phyloP scores from a whole-genome alignment of 2,888 invertebrate species.

The Argynnis bischoffii region DNA sequence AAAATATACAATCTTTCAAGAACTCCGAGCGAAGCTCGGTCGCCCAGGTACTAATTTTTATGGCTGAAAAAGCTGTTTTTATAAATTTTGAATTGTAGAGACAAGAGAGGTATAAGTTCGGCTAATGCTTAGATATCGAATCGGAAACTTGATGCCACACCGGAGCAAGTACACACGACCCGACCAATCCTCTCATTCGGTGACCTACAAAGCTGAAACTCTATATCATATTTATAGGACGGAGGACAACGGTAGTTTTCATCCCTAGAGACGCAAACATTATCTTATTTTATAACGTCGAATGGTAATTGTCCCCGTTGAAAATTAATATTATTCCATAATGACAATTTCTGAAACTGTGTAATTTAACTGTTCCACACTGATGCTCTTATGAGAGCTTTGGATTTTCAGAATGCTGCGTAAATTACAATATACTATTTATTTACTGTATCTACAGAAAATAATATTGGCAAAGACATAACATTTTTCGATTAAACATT shows the following conservation, averaged over 20 bases:
- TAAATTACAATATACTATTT: no score
- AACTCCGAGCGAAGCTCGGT: no score
- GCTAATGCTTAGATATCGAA: constrained; percentile 25
- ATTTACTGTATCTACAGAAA: no score
- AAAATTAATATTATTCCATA: constrained; percentile 16
- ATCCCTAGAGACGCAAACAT: constrained; percentile 22
- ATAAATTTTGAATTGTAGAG: not conserved
- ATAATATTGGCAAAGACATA: no score
- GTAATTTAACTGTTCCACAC: no score
- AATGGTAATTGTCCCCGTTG: constrained; percentile 18
- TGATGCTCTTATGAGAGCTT: no score
- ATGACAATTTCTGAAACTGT: no score
- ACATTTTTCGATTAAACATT: no score
- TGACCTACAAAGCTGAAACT: constrained; percentile 43
- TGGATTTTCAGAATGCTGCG: no score
- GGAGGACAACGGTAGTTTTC: constrained; percentile 31
- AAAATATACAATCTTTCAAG: no score
- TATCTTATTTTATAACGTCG: constrained; percentile 26
- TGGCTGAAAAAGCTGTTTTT: not conserved
- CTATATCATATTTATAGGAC: constrained; percentile 41
- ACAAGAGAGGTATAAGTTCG: not conserved
- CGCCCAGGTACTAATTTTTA: no score
- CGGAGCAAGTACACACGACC: constrained; percentile 28
- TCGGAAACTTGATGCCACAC: constrained; percentile 21
- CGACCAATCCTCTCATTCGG: constrained; percentile 35